Evolutionary conservation across 2,113 vertebrate species (phyloP), one percentile per base, ranked within the genome.

Genomic region (Xiphophorus hellerii): DNA sequence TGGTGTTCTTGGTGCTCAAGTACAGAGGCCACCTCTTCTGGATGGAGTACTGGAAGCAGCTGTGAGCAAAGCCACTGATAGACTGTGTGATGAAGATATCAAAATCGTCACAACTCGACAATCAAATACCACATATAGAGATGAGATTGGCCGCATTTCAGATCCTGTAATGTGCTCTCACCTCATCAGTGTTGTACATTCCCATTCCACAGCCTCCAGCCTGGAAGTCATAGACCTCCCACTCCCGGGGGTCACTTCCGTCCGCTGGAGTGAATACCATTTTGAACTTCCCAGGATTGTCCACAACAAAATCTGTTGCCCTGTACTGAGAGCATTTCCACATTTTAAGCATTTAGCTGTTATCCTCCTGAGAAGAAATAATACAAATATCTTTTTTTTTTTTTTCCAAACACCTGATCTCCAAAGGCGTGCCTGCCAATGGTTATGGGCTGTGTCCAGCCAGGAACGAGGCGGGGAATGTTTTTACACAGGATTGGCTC

Each of bases 161-260:
- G 61, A 79, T 25, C 25, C 12, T 39, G n/a, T 27, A 28, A 67
- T 7, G 14, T n/a, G 17, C 33, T 12, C 42, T 73, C 86, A 98
- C 98, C 96, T 98, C 96, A 0, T 99, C 97, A 0, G 98, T 99
- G 91, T 99, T 99, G 93, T 98, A 99, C 98, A 99, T 99, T 76
- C 98, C 98, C 97, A 98, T 95, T 85, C 97, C 98, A 77, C 98
- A 97, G 6, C 98, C 98, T 0, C 97, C 97, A 0, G 87, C 92
- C 0, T 94, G 93, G 68, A 98, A 99, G 90, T 96, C 94, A 63
- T 88, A 98, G 88, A 99, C 97, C 75, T 97, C 96, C 98, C 97
- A 99, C 89, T 97, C 96, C 82, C 93, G 93, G 2, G 11, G 44
- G 0, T 92, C 74, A 0, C 96, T 94, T 84, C 96, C 96, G 0